phyloP scores from a whole-genome alignment of 2,797 vertebrate species.

The Discoglossus pictus region DNA sequence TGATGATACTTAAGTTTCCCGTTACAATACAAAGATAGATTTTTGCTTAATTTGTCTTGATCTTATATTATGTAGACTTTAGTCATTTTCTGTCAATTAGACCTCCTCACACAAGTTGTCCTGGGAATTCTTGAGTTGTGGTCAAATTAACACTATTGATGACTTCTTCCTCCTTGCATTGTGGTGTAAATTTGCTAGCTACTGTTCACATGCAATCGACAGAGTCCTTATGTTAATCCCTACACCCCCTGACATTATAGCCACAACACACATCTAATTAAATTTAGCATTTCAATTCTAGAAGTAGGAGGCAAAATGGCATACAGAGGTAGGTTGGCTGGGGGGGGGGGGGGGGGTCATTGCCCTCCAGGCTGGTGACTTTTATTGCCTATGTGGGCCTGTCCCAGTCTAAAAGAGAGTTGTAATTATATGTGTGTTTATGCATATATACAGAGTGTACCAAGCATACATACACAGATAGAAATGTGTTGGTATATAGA shows the following conservation, averaged over 20 bases:
- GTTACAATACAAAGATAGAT: not conserved
- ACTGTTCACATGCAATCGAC: constrained; percentile 12
- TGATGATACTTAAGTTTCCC: not conserved
- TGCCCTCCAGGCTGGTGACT: no score
- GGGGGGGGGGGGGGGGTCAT: no score
- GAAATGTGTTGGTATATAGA: no score
- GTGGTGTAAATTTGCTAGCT: constrained; percentile 22
- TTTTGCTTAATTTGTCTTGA: constrained; percentile 12
- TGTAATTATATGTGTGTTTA: no score
- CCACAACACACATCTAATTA: constrained; percentile 4
- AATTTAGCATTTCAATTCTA: constrained; percentile 16
- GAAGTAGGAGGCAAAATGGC: not conserved
- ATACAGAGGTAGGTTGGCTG: no score
- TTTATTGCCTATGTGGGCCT: no score
- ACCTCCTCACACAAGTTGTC: constrained; percentile 8
- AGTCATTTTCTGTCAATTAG: constrained; percentile 28
- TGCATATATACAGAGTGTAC: no score
- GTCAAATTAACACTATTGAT: constrained; percentile 33
- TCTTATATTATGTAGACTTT: constrained; percentile 14
- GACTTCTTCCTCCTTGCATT: constrained; percentile 23
- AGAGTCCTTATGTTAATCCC: constrained; percentile 27
- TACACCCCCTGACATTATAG: constrained; percentile 1
- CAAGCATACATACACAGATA: no score
- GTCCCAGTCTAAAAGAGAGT: no score
- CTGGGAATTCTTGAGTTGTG: constrained; percentile 8